Evolutionary conservation across 2,113 vertebrate species (phyloP), one percentile per base, ranked within the genome.

Genomic region (Amphiprion percula): DNA sequence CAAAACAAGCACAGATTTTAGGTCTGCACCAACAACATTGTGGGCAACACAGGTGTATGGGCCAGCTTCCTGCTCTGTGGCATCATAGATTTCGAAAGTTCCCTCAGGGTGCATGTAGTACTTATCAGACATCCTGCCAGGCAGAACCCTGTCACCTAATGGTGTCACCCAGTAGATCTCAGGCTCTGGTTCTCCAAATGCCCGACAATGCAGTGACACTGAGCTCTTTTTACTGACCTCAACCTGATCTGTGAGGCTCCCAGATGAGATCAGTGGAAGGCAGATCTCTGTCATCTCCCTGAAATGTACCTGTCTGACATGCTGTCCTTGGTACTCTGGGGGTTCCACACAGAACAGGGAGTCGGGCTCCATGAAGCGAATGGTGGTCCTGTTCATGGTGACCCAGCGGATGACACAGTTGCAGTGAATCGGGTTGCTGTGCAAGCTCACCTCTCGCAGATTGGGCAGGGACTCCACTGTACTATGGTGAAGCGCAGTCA

Each of bases 341-440:
- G 97, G 97, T 65, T 97, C 97, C 70, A 94, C 93, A 10, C 97
- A 99, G 82, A 97, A 96, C 19, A 99, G 87, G 0, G 97, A 98
- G 64, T 98, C 96, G 0, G 96, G 97, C 77, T 99, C 97, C 97
- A 98, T 98, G 89, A 99, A 97, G 1, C 97, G 95, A 49, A 98
- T 91, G 8, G 89, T 93, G 15, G 97, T 99, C 93, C 94, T 95
- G 82, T 99, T 99, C 95, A 96, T 96, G 83, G 97, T 98, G 88
- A 99, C 96, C 97, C 97, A 99, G 50, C 97, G 97, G 70, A 97
- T 95, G 70, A 99, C 97, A 1, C 97, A 99, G 5, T 99, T 97
- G 19, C 97, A 99, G 64, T 96, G 91, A 26, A 99, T 98, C 12
- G 97, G 97, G 55, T 99, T 99, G 90, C 97, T 96, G 87, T 99